Evolutionary conservation across 2,797 vertebrate species (phyloP).

Genomic region (Alauda arvensis): DNA sequence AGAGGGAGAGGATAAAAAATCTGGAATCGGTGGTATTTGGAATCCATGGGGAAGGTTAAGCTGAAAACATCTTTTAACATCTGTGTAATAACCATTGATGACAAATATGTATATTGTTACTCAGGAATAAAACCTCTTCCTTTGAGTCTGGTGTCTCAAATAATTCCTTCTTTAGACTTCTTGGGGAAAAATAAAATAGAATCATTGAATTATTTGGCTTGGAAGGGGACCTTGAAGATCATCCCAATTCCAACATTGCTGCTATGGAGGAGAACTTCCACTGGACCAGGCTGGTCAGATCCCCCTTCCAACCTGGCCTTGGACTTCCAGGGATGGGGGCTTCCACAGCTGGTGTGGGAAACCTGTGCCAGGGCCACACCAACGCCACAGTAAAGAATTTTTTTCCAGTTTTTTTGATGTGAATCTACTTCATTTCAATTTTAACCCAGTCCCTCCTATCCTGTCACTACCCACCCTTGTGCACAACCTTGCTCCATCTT

Average conservation of each 20-base stretch:
- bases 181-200: background rate
- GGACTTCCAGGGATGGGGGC: background rate
- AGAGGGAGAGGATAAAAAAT: background rate
- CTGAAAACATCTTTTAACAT: background rate
- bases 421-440: background rate
- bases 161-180: background rate
- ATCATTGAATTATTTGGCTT: background rate
- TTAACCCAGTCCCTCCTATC: no score
- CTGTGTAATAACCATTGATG: background rate
- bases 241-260: background rate
- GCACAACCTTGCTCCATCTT: background rate
- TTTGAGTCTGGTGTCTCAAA: rapidly evolving
- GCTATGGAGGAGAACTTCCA: background rate
- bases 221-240: background rate
- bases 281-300: rapidly evolving
- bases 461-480: rapidly evolving
- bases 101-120: background rate
- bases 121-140: background rate
- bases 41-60: background rate
- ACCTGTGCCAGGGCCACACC: rapidly evolving
- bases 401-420: background rate
- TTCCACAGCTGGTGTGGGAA: background rate
- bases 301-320: rapidly evolving
- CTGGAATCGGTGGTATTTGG: background rate
- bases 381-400: rapidly evolving